Evolutionary conservation across 2,797 vertebrate species (phyloP), one percentile per base, ranked within the genome.

Genomic region (Phaenicophaeus curvirostris): DNA sequence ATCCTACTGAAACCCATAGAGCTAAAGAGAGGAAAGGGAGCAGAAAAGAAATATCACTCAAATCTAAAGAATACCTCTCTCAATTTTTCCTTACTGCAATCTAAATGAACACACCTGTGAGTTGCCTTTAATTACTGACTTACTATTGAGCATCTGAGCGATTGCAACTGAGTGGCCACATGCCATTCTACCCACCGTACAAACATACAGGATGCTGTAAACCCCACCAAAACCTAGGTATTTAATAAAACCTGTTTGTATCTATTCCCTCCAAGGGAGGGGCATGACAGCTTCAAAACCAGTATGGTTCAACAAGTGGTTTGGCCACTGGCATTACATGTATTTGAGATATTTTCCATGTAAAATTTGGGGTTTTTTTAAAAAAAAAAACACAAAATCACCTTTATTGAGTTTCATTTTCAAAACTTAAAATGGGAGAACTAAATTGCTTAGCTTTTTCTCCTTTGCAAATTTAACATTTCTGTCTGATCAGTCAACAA

Each of bases 71-170:
- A 4, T 24, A 6, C 14, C 2, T 68, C 27, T 50, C 27, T 71
- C 69, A 51, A 28, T 55, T 18, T 39, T 28, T 27, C 20, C 28
- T 71, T 63, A 59, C 17, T 48, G 41, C 21, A 80, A 39, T 42
- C 48, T 41, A 65, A 31, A 3, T 17, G 37, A 63, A 78, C 9
- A 24, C 3, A 53, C 0, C 0, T 2, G 5, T 75, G 28, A 79
- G 21, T 20, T 57, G 33, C 63, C 30, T 30, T 41, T 31, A 44
- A 33, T 44, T 83, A 19, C 31, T 44, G 25, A 48, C 46, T 54
- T 51, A 48, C 13, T 48, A 24, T 51, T 72, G 41, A 82, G 58
- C 33, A 54, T 3, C 41, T 61, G 20, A 39, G 21, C 28, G 0
- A 2, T 37, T 15, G 14, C 53, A 88, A 76, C 57, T 28, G 9